Base-by-base conservation (phyloP, 2,797 vertebrate species). In the Babyrousa celebensis region DNA sequence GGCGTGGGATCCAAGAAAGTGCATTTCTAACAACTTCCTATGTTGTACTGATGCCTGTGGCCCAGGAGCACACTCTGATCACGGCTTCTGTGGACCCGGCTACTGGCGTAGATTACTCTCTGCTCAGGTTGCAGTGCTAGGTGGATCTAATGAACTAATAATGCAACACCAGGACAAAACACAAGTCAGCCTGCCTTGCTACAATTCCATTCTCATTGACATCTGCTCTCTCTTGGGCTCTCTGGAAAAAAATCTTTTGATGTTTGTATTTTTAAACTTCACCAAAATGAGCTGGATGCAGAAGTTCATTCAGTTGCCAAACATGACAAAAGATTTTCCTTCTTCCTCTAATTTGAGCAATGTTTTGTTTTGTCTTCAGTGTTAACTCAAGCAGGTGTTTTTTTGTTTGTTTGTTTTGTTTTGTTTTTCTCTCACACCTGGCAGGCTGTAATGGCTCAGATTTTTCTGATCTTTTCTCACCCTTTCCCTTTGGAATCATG, bases 201-300 rank as follows among this genome's bases (percentile, higher is more conserved):
- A 86, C 60, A 12, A 36, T 97, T 98, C 97, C 96, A 18, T 95
- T 98, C 29, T 94, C 96, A 96, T 95, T 97, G 98, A 98, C 96
- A 97, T 97, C 97, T 98, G 96, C 85, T 96, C 87, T 97, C 93
- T 97, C 70, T 94, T 72, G 91, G 93, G 83, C 90, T 96, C 83
- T 60, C 3, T 75, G 74, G 74, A 85, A 95, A 95, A 86, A 89
- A 88, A 75, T 77, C 48, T 94, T 97, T 96, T 93, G 89, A 90
- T 91, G 60, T 85, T 95, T 20, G 11, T 94, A 85, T 97, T 97
- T 96, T 60, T 92, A 96, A 93, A 54, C 83, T 79, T 52, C 70
- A 20, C 36, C 88, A 80, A 98, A 97, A 94, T 54, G 82, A 97
- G 78, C 56, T 91, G 83, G 88, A 54, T 78, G 84, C 65, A 91